Evolutionary conservation across 2,888 invertebrate species (phyloP).

Genomic region (Diabrotica balteata): DNA sequence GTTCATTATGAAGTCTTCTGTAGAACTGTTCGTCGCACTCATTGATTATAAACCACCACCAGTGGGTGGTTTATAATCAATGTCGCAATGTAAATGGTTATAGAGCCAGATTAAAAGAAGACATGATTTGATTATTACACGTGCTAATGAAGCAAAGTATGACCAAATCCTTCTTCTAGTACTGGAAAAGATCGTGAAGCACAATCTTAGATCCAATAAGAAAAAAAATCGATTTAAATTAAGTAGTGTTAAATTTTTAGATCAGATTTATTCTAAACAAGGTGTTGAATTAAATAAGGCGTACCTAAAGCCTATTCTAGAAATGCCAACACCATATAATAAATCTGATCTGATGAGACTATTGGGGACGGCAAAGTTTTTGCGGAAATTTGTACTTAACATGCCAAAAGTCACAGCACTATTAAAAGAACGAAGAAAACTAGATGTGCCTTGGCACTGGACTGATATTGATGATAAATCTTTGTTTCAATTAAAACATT

Average conservation of each 20-base stretch:
- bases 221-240: too few species aligned
- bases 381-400: constrained; percentile 41
- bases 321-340: constrained; percentile 28
- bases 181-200: too few species aligned
- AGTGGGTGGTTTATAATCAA: too few species aligned
- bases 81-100: too few species aligned
- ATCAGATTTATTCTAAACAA: constrained; percentile 33
- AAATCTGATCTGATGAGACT: constrained; percentile 30
- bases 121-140: too few species aligned
- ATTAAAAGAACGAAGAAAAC: constrained; percentile 37
- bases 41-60: too few species aligned
- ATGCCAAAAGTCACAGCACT: constrained; percentile 41
- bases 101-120: too few species aligned
- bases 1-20: too few species aligned
- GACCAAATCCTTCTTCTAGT: too few species aligned
- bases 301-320: constrained; percentile 34
- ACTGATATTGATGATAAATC: constrained; percentile 27
- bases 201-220: too few species aligned
- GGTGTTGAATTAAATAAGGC: constrained; percentile 31
- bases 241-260: constrained; percentile 34
- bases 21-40: too few species aligned
- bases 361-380: constrained; percentile 41
- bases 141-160: too few species aligned
- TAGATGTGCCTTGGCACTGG: constrained; percentile 36
- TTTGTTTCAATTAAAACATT: constrained; percentile 37